Base-by-base conservation (phyloP, 1,140 invertebrate genomes). In the Himalopsyche phryganea region DNA sequence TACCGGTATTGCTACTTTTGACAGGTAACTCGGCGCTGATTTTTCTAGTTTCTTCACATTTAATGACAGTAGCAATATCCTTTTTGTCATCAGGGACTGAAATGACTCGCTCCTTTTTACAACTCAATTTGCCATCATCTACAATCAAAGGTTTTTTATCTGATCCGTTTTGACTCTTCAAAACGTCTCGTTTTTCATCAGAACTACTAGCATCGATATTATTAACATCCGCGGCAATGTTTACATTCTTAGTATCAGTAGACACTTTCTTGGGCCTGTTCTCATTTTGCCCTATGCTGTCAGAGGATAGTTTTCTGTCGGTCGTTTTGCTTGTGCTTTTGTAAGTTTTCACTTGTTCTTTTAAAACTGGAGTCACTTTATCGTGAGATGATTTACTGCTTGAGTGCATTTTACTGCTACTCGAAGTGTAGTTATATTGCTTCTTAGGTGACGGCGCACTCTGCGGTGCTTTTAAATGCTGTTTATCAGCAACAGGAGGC, bases 151-250 rank as follows among this genome's bases (percentile, higher is more conserved):
- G 23, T 28, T 28, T 28, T 28, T 28, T 28, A 28, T 56, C 53
- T 4, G 53, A 42, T 13, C 53, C 46, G 19, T 56, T 56, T 15
- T 49, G 53, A 13, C 35, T 56, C 20, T 56, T 56, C 2, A 56
- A 17, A 2, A 56, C 20, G 17, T 32, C 13, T 45, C 47, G 47
- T 28, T 56, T 45, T 1, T 56, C 53, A n/a, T 47, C 53, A 13
- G 15, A n/a, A 15, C 15, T 11, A 11, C 38, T 13, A 2, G 38
- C 11, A 11, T 15, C 15, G 38, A 15, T 11, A 15, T n/a, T 40
- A 19, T 49, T 56, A 6, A 46, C 9, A 0, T 33, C 17, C 2
- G 20, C 14, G 10, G 18, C 41, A 40, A 40, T 45, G 2, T 23
- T 45, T 11, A 54, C 33, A 9, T 11, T 46, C 20, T 54, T 54